Percentiles rank a stretch among this genome's conserved stretches.
Evolutionary conservation across 2,888 invertebrate species (phyloP).

Genomic region (Lasioglossum pauxillum): DNA sequence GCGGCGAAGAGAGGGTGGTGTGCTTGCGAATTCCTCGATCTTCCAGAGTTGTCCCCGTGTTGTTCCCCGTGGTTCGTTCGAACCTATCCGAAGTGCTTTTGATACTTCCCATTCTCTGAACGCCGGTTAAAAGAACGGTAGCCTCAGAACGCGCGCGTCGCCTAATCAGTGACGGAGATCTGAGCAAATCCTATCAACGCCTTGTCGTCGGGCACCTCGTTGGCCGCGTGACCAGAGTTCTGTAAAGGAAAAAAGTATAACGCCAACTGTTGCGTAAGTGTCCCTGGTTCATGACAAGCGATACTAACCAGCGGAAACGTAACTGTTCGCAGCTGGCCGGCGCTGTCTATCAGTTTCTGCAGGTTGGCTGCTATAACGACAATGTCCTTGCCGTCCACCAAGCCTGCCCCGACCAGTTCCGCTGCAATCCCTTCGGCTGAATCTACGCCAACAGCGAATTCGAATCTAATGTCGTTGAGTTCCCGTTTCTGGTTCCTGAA

Average conservation of each 20-base stretch:
- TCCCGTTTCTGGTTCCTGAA: conserved; percentile 94
- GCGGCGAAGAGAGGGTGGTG: conserved; percentile 23
- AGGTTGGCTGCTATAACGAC: conserved; percentile 96
- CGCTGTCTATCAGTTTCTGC: conserved; percentile 93
- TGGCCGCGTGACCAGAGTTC: conserved; percentile 89
- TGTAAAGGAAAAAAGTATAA: conserved; percentile 72
- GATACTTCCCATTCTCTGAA: conserved; percentile 54
- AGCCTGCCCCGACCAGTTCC: conserved; percentile 97
- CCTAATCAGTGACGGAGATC: conserved; percentile 95
- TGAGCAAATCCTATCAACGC: conserved; percentile 98
- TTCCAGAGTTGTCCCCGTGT: conserved; percentile 16
- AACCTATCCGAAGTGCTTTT: conserved; percentile 38
- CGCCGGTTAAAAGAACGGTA: conserved; percentile 64
- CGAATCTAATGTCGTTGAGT: conserved; percentile 98
- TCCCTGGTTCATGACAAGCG: too few species aligned
- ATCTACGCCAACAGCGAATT: conserved; percentile 96
- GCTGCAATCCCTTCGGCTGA: conserved; percentile 96
- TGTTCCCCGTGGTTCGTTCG: neutral
- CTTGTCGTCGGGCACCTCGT: conserved; percentile 96
- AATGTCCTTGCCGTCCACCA: conserved; percentile 96
- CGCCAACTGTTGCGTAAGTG: too few species aligned
- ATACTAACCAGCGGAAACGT: conserved; percentile 93
- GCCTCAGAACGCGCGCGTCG: conserved; percentile 63
- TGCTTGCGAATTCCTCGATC: conserved; percentile 17
- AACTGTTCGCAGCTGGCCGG: conserved; percentile 89